phyloP scores from a whole-genome alignment of 1,140 invertebrate genomes.

The Triops longicaudatus region DNA sequence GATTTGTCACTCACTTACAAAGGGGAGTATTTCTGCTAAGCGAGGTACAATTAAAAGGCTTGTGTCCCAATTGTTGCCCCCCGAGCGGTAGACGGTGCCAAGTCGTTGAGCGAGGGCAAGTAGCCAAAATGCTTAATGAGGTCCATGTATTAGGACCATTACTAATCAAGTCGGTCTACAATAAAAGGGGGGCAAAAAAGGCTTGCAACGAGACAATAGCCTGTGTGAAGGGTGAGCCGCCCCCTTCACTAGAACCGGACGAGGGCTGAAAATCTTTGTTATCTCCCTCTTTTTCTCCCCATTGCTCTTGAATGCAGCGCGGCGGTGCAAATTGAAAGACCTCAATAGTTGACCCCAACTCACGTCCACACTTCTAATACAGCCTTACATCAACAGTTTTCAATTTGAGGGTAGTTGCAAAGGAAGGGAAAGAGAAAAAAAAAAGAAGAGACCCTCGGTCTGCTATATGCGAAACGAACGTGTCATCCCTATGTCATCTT shows the following conservation, averaged over 20 bases:
- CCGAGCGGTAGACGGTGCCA: not conserved
- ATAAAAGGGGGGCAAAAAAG: not conserved
- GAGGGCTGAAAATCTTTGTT: not conserved
- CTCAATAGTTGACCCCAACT: conserved; percentile 6
- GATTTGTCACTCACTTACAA: too few species aligned
- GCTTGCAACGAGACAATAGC: not conserved
- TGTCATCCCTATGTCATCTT: not conserved
- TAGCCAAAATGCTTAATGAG: not conserved
- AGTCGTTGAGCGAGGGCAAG: not conserved
- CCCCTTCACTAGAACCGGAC: not conserved
- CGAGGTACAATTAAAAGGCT: not conserved
- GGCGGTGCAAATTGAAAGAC: not conserved
- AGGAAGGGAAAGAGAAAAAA: not conserved
- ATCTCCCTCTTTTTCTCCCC: conserved; percentile 1
- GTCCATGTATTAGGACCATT: conserved; percentile 12
- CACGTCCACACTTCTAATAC: not conserved
- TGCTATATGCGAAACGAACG: not conserved
- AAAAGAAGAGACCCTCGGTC: not conserved
- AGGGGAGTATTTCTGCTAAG: not conserved
- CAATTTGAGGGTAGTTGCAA: not conserved
- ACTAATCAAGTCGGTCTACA: not conserved
- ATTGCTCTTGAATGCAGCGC: not conserved
- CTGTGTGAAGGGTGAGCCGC: not conserved
- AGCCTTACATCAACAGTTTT: not conserved
- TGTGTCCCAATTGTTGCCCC: not conserved